Base-by-base conservation (phyloP, 2,797 vertebrate genomes). In the Choloepus didactylus region DNA sequence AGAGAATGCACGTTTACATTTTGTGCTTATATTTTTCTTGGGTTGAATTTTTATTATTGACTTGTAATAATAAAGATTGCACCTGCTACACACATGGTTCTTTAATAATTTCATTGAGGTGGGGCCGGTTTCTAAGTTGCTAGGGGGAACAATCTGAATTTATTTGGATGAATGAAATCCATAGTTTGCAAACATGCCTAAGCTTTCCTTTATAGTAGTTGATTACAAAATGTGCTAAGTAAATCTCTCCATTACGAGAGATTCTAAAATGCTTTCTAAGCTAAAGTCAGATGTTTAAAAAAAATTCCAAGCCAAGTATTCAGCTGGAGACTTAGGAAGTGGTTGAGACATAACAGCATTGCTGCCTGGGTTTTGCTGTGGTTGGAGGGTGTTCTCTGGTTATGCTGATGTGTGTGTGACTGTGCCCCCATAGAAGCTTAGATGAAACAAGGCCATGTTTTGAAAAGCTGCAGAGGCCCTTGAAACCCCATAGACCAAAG, bases 361-460 rank as follows among this genome's bases (percentile, higher is more conserved):
- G 46, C 70, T 12, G 86, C 92, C 75, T 27, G 16, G 49, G 54
- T 92, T 94, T 69, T 81, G 73, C 92, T 95, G 86, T 49, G 94
- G 94, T 92, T 54, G 9, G 41, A 93, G 19, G 6, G 54, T 76
- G 64, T 67, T 87, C 84, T 76, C 80, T 77, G 75, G 86, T 91
- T 84, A 56, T 91, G 83, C 91, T 85, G 82, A 94, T 95, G 66
- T 62, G 16, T 5, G 3, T 81, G 84, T 25, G 84, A 94, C 70
- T 86, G 23, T 87, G 60, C 67, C 81, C 69, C 93, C 62, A 14
- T 49, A 18, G 94, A 96, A 84, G 94, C 97, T 97, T 96, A 97
- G 88, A 95, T 97, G 97, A 97, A 98, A 96, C 41, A 93, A 80
- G 76, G 0, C 92, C 79, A 3, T 95, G 95, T 97, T 98, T 97